Evolutionary conservation across 1,140 invertebrate genomes (phyloP).

Genomic region (Aphaenogaster rudis): DNA sequence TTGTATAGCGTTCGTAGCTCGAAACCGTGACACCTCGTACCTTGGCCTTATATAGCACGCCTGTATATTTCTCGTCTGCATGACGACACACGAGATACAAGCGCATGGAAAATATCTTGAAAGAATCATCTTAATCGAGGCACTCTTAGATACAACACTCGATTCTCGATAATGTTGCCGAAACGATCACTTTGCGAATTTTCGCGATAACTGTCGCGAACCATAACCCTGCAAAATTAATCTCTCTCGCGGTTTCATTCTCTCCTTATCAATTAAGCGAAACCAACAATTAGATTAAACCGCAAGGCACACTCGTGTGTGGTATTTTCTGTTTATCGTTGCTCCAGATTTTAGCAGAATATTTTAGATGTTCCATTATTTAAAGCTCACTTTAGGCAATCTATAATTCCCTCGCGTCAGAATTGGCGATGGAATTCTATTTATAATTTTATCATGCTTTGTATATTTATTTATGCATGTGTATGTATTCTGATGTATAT

Average conservation of each 20-base stretch:
- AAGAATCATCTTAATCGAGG: not conserved
- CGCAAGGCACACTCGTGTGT: not conserved
- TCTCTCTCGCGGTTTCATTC: not conserved
- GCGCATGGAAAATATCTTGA: not conserved
- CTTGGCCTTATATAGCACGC: slow-evolving; percentile 41
- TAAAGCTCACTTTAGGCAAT: not conserved
- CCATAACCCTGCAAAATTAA: not conserved
- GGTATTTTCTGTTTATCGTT: not conserved
- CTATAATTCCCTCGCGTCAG: slow-evolving; percentile 11
- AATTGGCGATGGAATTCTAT: not conserved
- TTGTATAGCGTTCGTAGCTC: slow-evolving; percentile 17
- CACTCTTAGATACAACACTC: not conserved
- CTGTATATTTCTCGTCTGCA: not conserved
- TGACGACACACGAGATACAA: not conserved
- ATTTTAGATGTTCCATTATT: not conserved
- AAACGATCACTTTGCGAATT: not conserved
- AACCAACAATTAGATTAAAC: slow-evolving; percentile 16
- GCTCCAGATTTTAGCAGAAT: not conserved
- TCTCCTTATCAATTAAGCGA: not conserved
- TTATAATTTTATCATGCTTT: not conserved
- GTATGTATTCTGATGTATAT: not conserved
- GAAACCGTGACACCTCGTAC: slow-evolving; percentile 63
- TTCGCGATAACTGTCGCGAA: not conserved
- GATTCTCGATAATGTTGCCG: not conserved
- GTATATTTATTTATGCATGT: not conserved